Evolutionary conservation across 2,113 vertebrate species (phyloP).

Genomic region (Danionella cerebrum): DNA sequence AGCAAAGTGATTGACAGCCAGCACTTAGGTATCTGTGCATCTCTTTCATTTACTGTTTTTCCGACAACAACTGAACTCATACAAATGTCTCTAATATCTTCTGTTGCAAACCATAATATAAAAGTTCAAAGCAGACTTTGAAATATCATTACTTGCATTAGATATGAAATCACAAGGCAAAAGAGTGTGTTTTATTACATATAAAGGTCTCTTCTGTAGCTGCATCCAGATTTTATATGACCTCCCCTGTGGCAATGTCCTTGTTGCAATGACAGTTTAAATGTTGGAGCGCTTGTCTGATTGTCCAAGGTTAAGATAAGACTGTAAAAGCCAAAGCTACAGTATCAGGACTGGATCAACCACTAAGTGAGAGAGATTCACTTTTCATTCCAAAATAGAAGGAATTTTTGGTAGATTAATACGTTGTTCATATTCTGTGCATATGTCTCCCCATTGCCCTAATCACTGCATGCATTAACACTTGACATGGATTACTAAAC

Average conservation of each 20-base stretch:
- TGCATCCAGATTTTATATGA: slow-evolving; percentile 1
- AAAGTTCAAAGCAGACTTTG: background rate
- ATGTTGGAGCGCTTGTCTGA: slow-evolving; percentile 24
- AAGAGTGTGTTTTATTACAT: background rate
- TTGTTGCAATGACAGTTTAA: slow-evolving; percentile 24
- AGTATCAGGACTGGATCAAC: background rate
- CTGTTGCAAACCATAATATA: background rate
- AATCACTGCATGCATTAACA: background rate
- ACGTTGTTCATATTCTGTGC: background rate
- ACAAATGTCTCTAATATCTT: slow-evolving; percentile 5
- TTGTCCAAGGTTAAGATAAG: slow-evolving; percentile 22
- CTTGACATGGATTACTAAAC: background rate
- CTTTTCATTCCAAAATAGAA: too few species aligned
- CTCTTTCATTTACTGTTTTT: slow-evolving; percentile 22
- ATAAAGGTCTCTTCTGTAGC: background rate
- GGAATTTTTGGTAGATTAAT: too few species aligned
- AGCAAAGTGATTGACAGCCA: slow-evolving; percentile 17
- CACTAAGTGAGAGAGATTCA: too few species aligned
- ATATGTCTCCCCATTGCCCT: background rate
- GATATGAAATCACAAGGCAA: slow-evolving; percentile 3
- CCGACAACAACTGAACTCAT: slow-evolving; percentile 3
- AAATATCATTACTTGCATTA: slow-evolving; percentile 13
- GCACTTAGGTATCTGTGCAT: slow-evolving; percentile 8
- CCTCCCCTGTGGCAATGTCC: background rate
- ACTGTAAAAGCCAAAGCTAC: background rate